Percentiles rank a stretch among this genome's conserved stretches.
Evolutionary conservation across 2,888 invertebrate species (phyloP).

Genomic region (Aproaerema taeniolella): DNA sequence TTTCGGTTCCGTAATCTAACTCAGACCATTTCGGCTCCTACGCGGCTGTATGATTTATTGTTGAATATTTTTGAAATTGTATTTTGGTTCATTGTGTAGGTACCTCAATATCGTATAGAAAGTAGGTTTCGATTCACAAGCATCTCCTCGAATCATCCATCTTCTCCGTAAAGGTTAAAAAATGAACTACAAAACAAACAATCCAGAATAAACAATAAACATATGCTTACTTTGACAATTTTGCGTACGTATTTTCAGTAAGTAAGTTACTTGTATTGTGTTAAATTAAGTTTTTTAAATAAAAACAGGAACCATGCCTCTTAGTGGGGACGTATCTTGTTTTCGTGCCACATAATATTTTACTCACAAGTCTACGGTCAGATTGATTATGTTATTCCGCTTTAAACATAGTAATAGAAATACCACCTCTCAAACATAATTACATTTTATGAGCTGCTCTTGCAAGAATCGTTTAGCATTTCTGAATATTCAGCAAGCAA

Average conservation of each 20-base stretch:
- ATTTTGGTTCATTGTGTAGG: conserved; percentile 21
- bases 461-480: conserved; percentile 45
- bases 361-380: too few relatives aligned
- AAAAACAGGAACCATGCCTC: too few relatives aligned
- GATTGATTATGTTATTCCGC: too few relatives aligned
- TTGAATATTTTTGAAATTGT: conserved; percentile 18
- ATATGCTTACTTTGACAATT: too few relatives aligned
- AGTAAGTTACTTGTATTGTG: too few relatives aligned
- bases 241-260: too few relatives aligned
- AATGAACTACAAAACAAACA: neutral
- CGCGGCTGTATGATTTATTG: conserved; percentile 42
- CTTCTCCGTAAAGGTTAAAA: too few relatives aligned
- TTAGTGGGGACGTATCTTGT: too few relatives aligned
- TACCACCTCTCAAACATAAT: conserved; percentile 31
- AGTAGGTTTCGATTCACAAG: conserved; percentile 15
- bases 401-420: too few relatives aligned
- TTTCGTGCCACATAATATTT: too few relatives aligned
- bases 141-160: too few relatives aligned
- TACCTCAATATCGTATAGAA: conserved; percentile 17
- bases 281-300: too few relatives aligned
- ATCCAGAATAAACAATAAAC: neutral
- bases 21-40: conserved; percentile 40
- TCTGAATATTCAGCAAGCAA: conserved; percentile 56
- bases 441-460: conserved; percentile 37
- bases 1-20: conserved; percentile 36